These are phyloP conservation scores for Cairina moschata DNA, from an alignment of 2,113 vertebrate genomes.

Conservation along the genomic window DNA sequence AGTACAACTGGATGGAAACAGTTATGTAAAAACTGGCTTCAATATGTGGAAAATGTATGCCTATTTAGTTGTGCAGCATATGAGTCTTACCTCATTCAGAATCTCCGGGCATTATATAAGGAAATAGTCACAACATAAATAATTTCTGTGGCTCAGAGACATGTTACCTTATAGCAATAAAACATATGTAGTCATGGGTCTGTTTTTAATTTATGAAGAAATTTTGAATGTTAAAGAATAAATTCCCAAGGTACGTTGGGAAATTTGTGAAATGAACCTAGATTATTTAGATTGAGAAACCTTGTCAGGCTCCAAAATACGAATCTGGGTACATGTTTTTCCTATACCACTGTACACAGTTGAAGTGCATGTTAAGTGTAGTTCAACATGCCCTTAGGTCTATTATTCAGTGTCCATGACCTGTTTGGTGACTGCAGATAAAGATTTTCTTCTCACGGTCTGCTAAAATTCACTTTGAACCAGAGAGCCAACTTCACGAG, in stretches of 20 bases:
- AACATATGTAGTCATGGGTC: neutral
- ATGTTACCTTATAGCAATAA: neutral
- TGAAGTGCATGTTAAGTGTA: neutral
- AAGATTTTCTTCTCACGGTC: neutral
- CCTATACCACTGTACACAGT: neutral
- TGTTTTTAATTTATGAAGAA: neutral
- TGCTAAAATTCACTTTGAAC: neutral
- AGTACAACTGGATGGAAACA: neutral
- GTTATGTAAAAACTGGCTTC: neutral
- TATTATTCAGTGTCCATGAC: neutral
- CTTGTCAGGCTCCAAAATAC: neutral
- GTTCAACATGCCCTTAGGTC: neutral
- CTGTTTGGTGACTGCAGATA: neutral
- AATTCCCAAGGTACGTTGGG: neutral
- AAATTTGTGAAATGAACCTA: neutral
- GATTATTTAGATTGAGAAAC: neutral
- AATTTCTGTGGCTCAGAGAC: neutral
- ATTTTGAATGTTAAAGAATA: neutral
- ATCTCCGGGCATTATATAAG: neutral
- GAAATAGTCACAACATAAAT: neutral
- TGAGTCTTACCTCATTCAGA: neutral
- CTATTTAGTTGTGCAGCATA: neutral
- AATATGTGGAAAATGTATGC: accelerated
- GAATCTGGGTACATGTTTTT: neutral
- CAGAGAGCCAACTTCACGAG: neutral